Conservation (phyloP, 2,113 vertebrate species). For the Oncorhynchus clarkii region DNA sequence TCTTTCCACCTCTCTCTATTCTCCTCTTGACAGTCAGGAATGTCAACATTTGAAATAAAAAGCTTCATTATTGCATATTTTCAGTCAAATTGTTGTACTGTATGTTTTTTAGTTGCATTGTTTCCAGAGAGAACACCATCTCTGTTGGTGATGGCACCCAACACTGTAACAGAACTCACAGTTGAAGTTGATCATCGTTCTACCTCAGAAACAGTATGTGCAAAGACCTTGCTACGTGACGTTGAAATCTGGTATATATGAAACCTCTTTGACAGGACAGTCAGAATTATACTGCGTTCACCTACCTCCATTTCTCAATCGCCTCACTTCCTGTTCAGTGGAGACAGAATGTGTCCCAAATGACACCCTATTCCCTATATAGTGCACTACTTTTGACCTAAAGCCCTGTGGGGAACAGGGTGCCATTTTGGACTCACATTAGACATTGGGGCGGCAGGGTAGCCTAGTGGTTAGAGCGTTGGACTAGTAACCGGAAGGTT, state of each 20-base stretch:
- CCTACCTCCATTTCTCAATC: no score
- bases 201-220: background rate
- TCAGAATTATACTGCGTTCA: no score
- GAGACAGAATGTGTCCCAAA: no score
- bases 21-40: slow-evolving; percentile 18
- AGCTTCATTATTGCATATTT: background rate
- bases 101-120: background rate
- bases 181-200: background rate
- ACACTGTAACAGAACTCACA: background rate
- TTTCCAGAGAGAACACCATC: background rate
- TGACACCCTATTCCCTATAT: background rate
- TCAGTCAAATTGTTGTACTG: background rate
- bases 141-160: slow-evolving; percentile 20
- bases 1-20: slow-evolving; percentile 20
- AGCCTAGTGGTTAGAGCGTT: no score
- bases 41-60: background rate
- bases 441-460: no score
- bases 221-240: background rate
- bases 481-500: no score
- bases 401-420: background rate
- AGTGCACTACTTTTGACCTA: background rate
- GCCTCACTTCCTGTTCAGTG: no score
- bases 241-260: background rate
- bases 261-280: no score
- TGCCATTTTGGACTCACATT: background rate